Evolutionary conservation across 2,888 invertebrate genomes (phyloP), one percentile per base, ranked within the genome.

Genomic region (Malacosoma neustria): DNA sequence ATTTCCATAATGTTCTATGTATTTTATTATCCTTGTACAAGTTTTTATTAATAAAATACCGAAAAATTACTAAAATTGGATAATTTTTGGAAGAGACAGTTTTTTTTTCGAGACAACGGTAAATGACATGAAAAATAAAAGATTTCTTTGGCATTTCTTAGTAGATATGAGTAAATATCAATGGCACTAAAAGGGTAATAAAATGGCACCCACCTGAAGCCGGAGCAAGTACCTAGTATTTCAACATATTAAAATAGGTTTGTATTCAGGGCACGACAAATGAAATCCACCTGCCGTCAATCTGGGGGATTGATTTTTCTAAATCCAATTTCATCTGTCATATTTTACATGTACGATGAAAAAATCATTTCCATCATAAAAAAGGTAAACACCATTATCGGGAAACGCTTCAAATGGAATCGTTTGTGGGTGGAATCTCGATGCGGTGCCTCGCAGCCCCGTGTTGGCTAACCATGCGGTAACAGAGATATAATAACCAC

Each of bases 331-430:
- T 22, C 22, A 4, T 22, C 22, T 22, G 22, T 22, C 22, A 22
- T 22, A 22, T 22, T 22, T 22, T 22, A 22, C 22, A 22, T 22
- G 22, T 22, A 22, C 22, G 22, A 22, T 22, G 22, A 22, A 22
- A 22, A 22, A 22, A 22, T 22, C 2, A 22, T 22, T 22, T 22
- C 22, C 6, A 22, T 4, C 22, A 22, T 22, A 22, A 37, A 47
- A 42, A 46, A 37, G 39, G 46, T 46, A 58, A 63, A 57, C 55
- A 58, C 53, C 51, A 60, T 60, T 56, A 65, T 58, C 54, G 57
- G 44, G 43, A 54, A 58, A 54, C 52, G 46, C 57, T 63, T 50
- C 46, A 58, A 53, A 50, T 43, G 45, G 43, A 48, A 56, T 49
- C 48, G 46, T 34, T 38, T 39, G 34, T 36, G 33, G 36, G 32